phyloP scores from a whole-genome alignment of 2,797 vertebrate species.

The Dendrocincla tyrannina region DNA sequence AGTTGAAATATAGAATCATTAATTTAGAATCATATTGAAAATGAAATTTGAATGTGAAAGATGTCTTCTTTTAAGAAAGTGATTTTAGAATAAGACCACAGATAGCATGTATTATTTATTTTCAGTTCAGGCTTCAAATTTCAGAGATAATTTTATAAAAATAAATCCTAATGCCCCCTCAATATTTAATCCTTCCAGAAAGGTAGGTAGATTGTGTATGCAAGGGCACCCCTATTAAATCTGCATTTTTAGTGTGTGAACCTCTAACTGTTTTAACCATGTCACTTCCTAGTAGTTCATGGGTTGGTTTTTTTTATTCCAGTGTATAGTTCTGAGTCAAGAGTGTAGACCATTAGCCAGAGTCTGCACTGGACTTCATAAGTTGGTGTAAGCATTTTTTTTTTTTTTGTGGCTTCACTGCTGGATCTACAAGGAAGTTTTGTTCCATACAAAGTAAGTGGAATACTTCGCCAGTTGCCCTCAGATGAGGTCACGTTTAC shows the following conservation, averaged over 20 bases:
- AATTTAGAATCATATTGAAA: background rate
- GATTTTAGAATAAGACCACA: background rate
- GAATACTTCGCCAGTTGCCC: background rate
- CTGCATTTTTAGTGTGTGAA: background rate
- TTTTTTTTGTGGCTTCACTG: background rate
- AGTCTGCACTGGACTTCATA: background rate
- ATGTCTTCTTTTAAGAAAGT: background rate
- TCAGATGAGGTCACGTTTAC: background rate
- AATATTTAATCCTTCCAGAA: background rate
- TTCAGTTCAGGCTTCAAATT: background rate
- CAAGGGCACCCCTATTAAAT: background rate
- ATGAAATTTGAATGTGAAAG: background rate
- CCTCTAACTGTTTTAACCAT: background rate
- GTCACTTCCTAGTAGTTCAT: background rate
- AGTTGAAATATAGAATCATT: background rate
- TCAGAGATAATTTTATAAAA: background rate
- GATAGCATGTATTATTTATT: background rate
- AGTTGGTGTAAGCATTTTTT: background rate
- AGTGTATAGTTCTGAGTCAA: background rate
- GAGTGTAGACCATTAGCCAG: background rate
- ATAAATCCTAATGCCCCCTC: background rate
- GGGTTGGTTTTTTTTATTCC: background rate
- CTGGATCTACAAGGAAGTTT: background rate
- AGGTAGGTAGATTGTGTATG: background rate
- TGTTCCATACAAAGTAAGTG: background rate